phyloP scores from a whole-genome alignment of 2,113 vertebrate genomes.

The Manacus vitellinus region DNA sequence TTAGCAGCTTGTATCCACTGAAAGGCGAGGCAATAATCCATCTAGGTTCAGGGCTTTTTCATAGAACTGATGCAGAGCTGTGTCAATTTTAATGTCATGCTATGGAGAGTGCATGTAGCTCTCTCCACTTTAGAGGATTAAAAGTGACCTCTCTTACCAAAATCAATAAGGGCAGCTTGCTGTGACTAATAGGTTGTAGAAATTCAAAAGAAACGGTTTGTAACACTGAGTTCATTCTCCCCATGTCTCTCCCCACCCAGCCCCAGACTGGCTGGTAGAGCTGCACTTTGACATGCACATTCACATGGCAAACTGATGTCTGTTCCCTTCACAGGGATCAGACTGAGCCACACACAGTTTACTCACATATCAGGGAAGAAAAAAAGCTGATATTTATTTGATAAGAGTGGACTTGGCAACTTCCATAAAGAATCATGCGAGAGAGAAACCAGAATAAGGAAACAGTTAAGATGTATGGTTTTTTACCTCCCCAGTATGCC shows the following conservation, averaged over 20 bases:
- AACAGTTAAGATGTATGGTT: neutral
- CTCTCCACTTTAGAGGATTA: slow-evolving; percentile 69
- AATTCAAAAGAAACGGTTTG: slow-evolving; percentile 49
- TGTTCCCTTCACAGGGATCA: slow-evolving; percentile 1
- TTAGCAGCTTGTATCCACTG: slow-evolving; percentile 34
- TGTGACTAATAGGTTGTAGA: slow-evolving; percentile 60
- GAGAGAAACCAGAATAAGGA: neutral
- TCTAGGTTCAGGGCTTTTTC: slow-evolving; percentile 53
- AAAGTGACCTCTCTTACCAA: slow-evolving; percentile 57
- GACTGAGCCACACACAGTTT: neutral
- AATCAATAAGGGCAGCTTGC: slow-evolving; percentile 59
- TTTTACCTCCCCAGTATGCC: neutral
- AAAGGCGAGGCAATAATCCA: slow-evolving; percentile 53
- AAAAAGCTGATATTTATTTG: neutral
- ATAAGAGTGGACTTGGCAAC: neutral
- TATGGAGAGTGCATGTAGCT: slow-evolving; percentile 23
- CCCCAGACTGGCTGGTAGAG: neutral
- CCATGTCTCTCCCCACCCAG: neutral
- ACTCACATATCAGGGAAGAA: neutral
- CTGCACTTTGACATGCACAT: slow-evolving; percentile 52
- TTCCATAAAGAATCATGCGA: neutral
- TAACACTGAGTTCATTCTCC: slow-evolving; percentile 37
- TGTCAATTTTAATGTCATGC: slow-evolving; percentile 63
- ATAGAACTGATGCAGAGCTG: slow-evolving; percentile 38
- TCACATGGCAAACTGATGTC: neutral